Base-by-base conservation (phyloP, 2,113 vertebrate genomes). In the Aix galericulata region DNA sequence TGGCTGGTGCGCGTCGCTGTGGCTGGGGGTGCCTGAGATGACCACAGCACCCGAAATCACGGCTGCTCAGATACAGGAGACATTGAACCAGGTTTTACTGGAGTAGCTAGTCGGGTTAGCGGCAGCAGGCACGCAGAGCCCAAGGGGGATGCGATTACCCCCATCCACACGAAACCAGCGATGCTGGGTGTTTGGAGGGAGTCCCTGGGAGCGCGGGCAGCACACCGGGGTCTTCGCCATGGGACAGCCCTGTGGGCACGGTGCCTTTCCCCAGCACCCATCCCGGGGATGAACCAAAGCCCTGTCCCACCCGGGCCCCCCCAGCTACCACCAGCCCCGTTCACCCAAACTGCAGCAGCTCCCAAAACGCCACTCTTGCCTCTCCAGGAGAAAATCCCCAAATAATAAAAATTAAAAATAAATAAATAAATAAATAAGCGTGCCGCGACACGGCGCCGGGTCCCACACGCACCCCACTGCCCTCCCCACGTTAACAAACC, bases 191-290 rank as follows among this genome's bases (percentile, higher is more conserved):
- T 56, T 4, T 1, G 6, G 34, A 72, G 62, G 27, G 29, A 34
- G 38, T 29, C 62, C 62, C 62, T 3, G 31, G 4, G 40, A 44
- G 32, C 1, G 23, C 72, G 17, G 3, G 7, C 4, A 22, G 68
- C 12, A 13, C 1, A 6, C 56, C 11, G 22, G 20, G 1, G 18
- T 12, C 48, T 69, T 60, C 12, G 3, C 27, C 44, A 13, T 1
- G n/a, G 79, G 36, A 10, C 21, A 23, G 11, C 32, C 44, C 18
- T 0, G 32, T 0, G n/a, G 8, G 8, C 3, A 27, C 7, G 0
- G 0, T 13, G 31, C 27, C 13, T 38, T 3, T 13, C 21, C 12
- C 17, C 63, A 5, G 40, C 4, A 17, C 11, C 7, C 14, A 26
- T 3, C 42, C 26, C 21, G 69, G 6, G 27, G 34, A 29, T 34